Base-by-base conservation (phyloP, 2,888 invertebrate species). In the Hyalella azteca region DNA sequence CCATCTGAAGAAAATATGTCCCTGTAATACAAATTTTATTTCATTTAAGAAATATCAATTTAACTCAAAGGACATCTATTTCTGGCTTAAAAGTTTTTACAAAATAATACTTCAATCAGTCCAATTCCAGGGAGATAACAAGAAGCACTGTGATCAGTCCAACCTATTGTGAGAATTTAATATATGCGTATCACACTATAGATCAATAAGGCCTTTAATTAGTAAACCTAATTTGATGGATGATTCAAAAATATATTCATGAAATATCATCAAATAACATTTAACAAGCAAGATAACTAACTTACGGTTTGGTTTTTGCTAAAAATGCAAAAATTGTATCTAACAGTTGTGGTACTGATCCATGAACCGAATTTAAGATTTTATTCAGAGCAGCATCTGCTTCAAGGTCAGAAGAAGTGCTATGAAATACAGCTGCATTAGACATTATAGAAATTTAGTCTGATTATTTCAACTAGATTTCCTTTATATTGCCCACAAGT, bases 311-410 rank as follows among this genome's bases (percentile, higher is more conserved):
- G 22, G 40, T 60, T n/a, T 78, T 50, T 11, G 78, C 49, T 3
- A 80, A 40, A 36, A 80, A 80, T n/a, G 73, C 80, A 36, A 80
- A 80, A 3, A 80, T 59, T n/a, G 73, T 41, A n/a, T 80, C 78
- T n/a, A 80, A 45, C 22, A 80, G 73, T 15, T 40, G 41, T n/a
- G 78, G 54, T 13, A 80, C 41, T 54, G 50, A 66, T 29, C 66
- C 73, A 32, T 39, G 26, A 15, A 73, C 73, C 29, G 32, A 26
- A 22, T 40, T 22, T 40, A 80, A 26, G 13, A 80, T 29, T 13
- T 49, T 50, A 2, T 26, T 48, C 2, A 80, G 39, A n/a, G 15
- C n/a, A n/a, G 39, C 39, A 50, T 80, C 80, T 26, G 26, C 15
- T 4, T 49, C 49, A 15, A 9, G 49, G n/a, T n/a, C n/a, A n/a